Conservation (phyloP, 2,888 invertebrate genomes). For the Pachliopta kotzebuea region DNA sequence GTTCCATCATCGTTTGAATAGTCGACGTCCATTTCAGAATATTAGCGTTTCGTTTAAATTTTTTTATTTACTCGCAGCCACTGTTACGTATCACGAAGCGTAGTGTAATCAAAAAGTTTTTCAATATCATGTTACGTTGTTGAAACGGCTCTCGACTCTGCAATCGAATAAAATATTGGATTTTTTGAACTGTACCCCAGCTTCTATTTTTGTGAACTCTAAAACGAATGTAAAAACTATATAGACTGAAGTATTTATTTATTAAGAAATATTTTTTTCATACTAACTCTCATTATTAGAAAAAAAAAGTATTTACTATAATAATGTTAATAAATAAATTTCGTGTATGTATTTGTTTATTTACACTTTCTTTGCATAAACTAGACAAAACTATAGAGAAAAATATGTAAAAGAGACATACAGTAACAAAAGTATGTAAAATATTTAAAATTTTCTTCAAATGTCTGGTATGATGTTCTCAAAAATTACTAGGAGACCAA, state of each 20-base stretch:
- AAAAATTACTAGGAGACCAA: background rate
- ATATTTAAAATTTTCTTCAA: background rate
- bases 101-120: conserved; percentile 16
- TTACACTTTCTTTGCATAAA: no score
- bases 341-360: no score
- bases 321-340: no score
- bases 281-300: no score
- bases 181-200: no score
- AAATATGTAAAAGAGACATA: background rate
- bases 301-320: no score
- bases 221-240: no score
- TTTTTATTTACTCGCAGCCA: conserved; percentile 17
- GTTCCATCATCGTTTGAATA: conserved; percentile 6
- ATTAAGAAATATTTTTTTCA: no score
- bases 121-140: conserved; percentile 8
- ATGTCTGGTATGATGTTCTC: background rate
- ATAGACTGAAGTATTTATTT: no score
- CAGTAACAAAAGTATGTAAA: background rate
- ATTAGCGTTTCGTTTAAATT: conserved; percentile 15
- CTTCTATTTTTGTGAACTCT: no score
- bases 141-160: conserved; percentile 1
- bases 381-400: background rate
- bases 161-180: background rate
- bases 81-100: conserved; percentile 2
- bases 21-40: conserved; percentile 12